Base-by-base conservation (phyloP, 2,113 vertebrate genomes). In the Okapia johnstoni region DNA sequence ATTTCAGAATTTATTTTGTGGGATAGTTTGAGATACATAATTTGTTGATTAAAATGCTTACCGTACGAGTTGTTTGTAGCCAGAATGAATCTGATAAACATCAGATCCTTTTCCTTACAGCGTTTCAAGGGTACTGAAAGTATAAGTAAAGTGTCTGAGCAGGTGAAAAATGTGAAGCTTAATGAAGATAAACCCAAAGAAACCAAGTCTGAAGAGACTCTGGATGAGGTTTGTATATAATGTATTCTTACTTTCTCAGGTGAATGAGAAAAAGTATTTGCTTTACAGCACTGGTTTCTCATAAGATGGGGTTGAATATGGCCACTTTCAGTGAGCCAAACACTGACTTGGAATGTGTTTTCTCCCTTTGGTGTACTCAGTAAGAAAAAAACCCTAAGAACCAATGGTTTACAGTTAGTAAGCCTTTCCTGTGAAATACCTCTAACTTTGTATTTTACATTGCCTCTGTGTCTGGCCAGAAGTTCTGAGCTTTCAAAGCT, bases 51-150 rank as follows among this genome's bases (percentile, higher is more conserved):
- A 96, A 96, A 86, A 81, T 95, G 19, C 9, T 96, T 93, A 66
- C 76, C 7, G 23, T 26, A 52, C 77, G 25, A 46, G 77, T 87
- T 95, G 2, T 90, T 90, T 76, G 88, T 93, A 40, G 25, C n/a
- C 36, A 95, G 4, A 85, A 50, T 81, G 9, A 73, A 54, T 83
- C 66, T 93, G 48, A 77, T 70, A 90, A 94, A 54, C 26, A 26
- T 84, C 90, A 86, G 11, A 92, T 43, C 36, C 5, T 88, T 96
- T 97, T 94, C 61, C 70, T 61, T 93, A 58, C 93, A 99, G 99
- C 99, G 99, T 70, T 99, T 99, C 98, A 99, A 99, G 98, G 99
- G 99, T 95, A 99, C 99, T 6, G 99, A 99, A 30, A 98, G 99
- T 4, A 81, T 98, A 13, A 99, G 99, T 48, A 98, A 99, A 66